Evolutionary conservation across 2,113 vertebrate genomes (phyloP), one percentile per base, ranked within the genome.

Genomic region (Syngnathus floridae): DNA sequence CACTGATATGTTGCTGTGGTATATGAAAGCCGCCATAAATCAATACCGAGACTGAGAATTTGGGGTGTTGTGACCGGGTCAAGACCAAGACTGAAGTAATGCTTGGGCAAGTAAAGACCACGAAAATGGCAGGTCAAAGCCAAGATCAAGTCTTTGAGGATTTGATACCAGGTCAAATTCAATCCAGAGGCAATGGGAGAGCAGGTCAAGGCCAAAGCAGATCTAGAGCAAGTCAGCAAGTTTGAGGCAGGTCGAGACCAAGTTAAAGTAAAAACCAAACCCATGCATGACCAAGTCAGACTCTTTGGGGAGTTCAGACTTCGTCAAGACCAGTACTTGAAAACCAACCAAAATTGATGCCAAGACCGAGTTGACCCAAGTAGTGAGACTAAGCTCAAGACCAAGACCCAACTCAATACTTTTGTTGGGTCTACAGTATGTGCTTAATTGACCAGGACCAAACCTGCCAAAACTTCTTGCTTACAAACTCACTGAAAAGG

Each of bases 401-500:
- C 43, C 14, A 16, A 46, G 43, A 46, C 14, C 26, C 26, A 31
- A 31, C 26, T 31, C 26, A 31, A 31, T 31, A 31, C 26, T 31
- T 31, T 31, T 31, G 26, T 31, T 31, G 26, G 26, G 26, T 31
- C 26, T 31, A 31, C 26, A 31, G 26, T 31, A 31, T 31, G 26
- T 31, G 26, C 26, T 31, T 3, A 31, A 31, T 31, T 31, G 26
- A 31, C 26, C 43, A 74, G 63, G 80, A 63, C 55, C 36, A 5
- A 75, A 58, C 59, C 75, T 74, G 66, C 71, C 66, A 82, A 72
- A 78, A 83, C 73, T 64, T 72, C 68, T 77, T 66, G 72, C 84
- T 79, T 73, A 75, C 81, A 78, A 80, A 78, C 79, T 82, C 79
- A 80, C 83, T 81, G 82, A 88, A 40, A 60, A 86, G 76, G 63